Evolutionary conservation across 2,888 invertebrate species (phyloP).

Genomic region (Amphiduros pacificus): DNA sequence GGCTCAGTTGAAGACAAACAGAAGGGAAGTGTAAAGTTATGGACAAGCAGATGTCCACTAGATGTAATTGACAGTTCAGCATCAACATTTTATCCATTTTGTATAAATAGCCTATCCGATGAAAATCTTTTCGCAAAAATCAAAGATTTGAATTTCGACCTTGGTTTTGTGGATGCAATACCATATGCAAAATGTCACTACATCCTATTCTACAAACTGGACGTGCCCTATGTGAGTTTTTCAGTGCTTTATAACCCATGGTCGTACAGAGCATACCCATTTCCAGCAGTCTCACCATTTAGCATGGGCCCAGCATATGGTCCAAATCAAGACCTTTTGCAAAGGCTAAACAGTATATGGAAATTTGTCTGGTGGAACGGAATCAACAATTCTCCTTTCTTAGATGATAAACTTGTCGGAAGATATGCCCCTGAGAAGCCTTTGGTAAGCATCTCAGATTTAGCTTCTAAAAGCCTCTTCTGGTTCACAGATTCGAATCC

Average conservation of each 20-base stretch:
- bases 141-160: background rate
- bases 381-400: constrained; percentile 6
- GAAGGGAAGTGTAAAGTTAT: too few species aligned
- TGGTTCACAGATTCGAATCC: constrained; percentile 23
- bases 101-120: constrained; percentile 18
- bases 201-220: constrained; percentile 2
- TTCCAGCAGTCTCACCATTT: constrained; percentile 24
- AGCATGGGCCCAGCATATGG: constrained; percentile 2
- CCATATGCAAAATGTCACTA: background rate
- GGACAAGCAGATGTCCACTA: too few species aligned
- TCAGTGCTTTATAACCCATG: constrained; percentile 24
- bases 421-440: constrained; percentile 19
- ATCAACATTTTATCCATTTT: too few species aligned
- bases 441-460: constrained; percentile 1
- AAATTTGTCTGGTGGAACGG: constrained; percentile 18
- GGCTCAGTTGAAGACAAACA: too few species aligned
- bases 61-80: too few species aligned
- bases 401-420: constrained; percentile 16
- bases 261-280: constrained; percentile 21
- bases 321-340: too few species aligned
- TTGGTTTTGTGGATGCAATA: constrained; percentile 7
- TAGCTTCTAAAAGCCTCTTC: constrained; percentile 12
- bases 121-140: background rate
- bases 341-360: constrained; percentile 20
- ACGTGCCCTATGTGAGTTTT: constrained; percentile 2